Evolutionary conservation across 2,888 invertebrate species (phyloP).

Genomic region (Fragum fragum): DNA sequence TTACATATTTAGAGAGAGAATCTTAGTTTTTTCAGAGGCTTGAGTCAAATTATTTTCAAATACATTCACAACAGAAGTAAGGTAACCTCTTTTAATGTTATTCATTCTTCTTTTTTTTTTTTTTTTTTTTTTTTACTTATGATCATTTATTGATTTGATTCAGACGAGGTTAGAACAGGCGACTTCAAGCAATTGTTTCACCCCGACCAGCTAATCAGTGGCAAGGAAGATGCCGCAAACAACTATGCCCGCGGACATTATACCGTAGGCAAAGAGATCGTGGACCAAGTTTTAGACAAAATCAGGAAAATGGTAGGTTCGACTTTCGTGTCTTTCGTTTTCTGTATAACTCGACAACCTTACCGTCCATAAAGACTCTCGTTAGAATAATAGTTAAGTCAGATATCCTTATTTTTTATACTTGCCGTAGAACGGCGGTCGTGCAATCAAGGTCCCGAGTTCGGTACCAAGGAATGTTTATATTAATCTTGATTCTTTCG

Average conservation of each 20-base stretch:
- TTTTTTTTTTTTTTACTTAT: too few relatives aligned
- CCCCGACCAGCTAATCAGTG: conserved; percentile 98
- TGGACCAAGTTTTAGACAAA: conserved; percentile 89
- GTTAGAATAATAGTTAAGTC: not conserved
- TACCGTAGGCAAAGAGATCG: conserved; percentile 95
- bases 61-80: too few relatives aligned
- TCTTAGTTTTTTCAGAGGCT: too few relatives aligned
- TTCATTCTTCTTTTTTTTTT: too few relatives aligned
- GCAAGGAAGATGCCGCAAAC: conserved; percentile 99
- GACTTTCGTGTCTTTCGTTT: not conserved
- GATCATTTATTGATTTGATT: too few relatives aligned
- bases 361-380: not conserved
- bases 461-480: too few relatives aligned
- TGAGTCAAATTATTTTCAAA: too few relatives aligned
- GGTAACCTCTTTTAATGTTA: too few relatives aligned
- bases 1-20: too few relatives aligned
- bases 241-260: conserved; percentile 99
- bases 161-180: conserved; percentile 87
- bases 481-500: too few relatives aligned
- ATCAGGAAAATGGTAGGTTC: conserved; percentile 86
- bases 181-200: conserved; percentile 97
- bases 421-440: not conserved
- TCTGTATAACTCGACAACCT: not conserved
- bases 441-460: too few relatives aligned
- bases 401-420: not conserved